Percentiles rank a stretch among this genome's conserved stretches.
Conservation (phyloP, 2,113 vertebrate genomes). For the Chiloscyllium plagiosum region DNA sequence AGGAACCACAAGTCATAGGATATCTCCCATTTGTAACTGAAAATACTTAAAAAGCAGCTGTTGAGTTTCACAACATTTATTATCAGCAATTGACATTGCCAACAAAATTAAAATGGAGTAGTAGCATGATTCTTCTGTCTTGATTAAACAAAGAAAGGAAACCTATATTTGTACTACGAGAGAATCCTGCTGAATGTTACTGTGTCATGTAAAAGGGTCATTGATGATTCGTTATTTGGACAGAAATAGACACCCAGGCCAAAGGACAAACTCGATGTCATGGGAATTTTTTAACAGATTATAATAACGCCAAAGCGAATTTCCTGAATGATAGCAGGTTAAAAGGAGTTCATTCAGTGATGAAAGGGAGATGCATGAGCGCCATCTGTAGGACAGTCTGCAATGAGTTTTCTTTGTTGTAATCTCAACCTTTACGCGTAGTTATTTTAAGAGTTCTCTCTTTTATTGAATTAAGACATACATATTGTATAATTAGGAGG, state of each 20-base stretch:
- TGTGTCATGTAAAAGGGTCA: background rate
- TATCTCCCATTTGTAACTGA: background rate
- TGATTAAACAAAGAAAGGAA: conserved; percentile 10
- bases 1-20: background rate
- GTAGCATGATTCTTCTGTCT: background rate
- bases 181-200: background rate
- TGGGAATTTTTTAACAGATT: conserved; percentile 26
- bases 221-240: background rate
- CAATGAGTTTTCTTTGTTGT: background rate
- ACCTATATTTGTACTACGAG: background rate
- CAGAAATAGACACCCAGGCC: conserved; percentile 19
- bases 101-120: background rate
- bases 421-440: background rate
- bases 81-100: background rate
- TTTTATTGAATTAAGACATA: background rate
- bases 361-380: background rate
- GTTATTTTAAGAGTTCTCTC: background rate
- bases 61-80: background rate
- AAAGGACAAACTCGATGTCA: background rate
- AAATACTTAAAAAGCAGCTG: background rate
- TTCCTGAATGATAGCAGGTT: conserved; percentile 24
- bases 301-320: conserved; percentile 16
- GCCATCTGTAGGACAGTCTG: background rate
- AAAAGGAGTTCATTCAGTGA: conserved; percentile 21
- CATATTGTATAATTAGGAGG: background rate